Evolutionary conservation across 1,140 invertebrate genomes (phyloP).

Genomic region (Neodiprion lecontei): DNA sequence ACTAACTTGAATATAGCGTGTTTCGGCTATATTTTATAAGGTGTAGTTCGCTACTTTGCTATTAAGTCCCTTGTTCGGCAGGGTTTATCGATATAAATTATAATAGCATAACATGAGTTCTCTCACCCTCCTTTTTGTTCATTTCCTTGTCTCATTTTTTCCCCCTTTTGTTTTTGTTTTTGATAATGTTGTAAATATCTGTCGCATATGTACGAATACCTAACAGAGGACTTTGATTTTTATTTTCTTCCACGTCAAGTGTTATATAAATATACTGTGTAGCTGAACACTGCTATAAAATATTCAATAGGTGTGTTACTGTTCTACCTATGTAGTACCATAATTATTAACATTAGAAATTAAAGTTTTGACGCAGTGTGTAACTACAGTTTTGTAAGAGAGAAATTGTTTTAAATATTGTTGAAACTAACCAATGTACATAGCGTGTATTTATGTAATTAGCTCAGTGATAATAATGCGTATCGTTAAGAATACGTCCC

Average conservation of each 20-base stretch:
- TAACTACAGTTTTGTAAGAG: not conserved
- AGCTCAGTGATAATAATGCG: conserved; percentile 27
- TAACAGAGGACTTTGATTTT: too few relatives aligned
- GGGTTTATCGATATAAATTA: not conserved
- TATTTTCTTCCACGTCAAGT: too few relatives aligned
- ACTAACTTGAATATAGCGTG: conserved; percentile 54
- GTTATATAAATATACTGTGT: too few relatives aligned
- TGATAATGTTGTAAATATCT: not conserved
- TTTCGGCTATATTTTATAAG: conserved; percentile 51
- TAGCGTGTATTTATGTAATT: conserved; percentile 62
- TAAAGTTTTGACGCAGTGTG: not conserved
- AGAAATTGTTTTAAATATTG: not conserved
- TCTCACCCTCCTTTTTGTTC: not conserved
- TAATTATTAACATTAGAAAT: not conserved
- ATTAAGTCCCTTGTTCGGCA: not conserved
- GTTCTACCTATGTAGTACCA: too few relatives aligned
- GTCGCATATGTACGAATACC: too few relatives aligned
- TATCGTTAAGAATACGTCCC: not conserved
- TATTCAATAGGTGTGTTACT: too few relatives aligned
- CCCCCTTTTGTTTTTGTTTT: not conserved
- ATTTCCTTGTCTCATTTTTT: not conserved
- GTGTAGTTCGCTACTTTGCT: conserved; percentile 36
- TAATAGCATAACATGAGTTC: not conserved
- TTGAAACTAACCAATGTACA: conserved; percentile 44
- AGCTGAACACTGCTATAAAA: too few relatives aligned